Percentiles rank a stretch among this genome's conserved stretches.
Conservation (phyloP, 2,797 vertebrate species). For the Meriones psammophilus region DNA sequence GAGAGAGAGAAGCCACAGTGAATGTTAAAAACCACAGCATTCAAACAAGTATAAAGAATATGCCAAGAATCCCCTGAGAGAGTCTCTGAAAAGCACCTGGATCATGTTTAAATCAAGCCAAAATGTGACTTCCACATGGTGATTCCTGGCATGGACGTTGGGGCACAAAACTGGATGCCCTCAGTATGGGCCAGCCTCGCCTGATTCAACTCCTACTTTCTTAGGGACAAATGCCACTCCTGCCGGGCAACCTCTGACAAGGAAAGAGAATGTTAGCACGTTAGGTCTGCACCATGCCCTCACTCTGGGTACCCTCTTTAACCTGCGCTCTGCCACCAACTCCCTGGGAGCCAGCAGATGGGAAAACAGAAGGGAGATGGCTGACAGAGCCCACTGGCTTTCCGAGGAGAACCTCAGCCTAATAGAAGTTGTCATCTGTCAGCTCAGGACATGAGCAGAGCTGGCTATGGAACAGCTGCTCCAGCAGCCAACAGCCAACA, state of each 20-base stretch:
- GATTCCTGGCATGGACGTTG: background rate
- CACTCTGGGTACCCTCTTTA: constrained; percentile 39
- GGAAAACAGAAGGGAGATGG: constrained; percentile 84
- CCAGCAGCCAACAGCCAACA: constrained; percentile 64
- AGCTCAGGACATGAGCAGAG: constrained; percentile 78
- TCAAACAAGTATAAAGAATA: constrained; percentile 80
- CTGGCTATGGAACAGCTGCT: constrained; percentile 75
- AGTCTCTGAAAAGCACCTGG: constrained; percentile 63
- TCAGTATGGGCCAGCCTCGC: background rate
- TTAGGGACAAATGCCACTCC: constrained; percentile 32
- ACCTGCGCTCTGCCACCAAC: constrained; percentile 70
- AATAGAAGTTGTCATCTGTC: constrained; percentile 86
- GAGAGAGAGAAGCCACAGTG: background rate
- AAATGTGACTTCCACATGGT: constrained; percentile 44
- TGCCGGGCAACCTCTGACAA: constrained; percentile 60
- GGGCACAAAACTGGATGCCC: constrained; percentile 11
- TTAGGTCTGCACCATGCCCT: background rate
- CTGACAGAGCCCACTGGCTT: constrained; percentile 70
- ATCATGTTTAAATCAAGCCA: constrained; percentile 56
- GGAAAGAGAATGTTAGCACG: constrained; percentile 6
- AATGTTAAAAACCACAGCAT: constrained; percentile 73
- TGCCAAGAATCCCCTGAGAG: constrained; percentile 72
- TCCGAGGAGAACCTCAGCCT: constrained; percentile 79
- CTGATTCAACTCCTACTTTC: constrained; percentile 32
- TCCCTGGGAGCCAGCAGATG: constrained; percentile 84